Evolutionary conservation across 2,888 invertebrate genomes (phyloP).

Genomic region (Tetragonisca angustula): DNA sequence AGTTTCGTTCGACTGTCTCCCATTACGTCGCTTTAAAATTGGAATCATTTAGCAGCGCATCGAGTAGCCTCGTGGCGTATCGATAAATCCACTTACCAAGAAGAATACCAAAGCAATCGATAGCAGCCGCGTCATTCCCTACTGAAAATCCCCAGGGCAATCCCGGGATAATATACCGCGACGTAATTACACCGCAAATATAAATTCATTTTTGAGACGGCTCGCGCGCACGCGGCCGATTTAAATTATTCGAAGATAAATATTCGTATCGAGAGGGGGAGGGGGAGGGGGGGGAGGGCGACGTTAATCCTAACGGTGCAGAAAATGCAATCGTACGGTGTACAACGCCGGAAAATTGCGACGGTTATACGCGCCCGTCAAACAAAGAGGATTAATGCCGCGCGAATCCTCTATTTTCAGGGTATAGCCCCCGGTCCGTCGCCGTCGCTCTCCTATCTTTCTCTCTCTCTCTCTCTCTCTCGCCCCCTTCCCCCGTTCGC

Average conservation of each 20-base stretch:
- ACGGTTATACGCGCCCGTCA: conserved; percentile 16
- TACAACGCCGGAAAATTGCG: conserved; percentile 16
- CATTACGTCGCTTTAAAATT: neutral
- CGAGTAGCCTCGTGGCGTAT: neutral
- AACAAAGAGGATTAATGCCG: conserved; percentile 46
- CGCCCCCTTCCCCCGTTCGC: no score
- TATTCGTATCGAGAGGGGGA: neutral
- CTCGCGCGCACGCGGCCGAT: neutral
- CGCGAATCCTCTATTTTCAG: conserved; percentile 23
- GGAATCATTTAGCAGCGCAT: neutral
- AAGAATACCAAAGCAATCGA: neutral
- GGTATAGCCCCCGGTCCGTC: neutral
- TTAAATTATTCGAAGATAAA: conserved; percentile 15
- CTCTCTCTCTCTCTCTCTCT: no score
- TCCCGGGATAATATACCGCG: neutral
- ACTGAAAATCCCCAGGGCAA: neutral
- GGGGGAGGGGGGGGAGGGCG: neutral
- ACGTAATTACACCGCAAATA: neutral
- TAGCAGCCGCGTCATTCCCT: neutral
- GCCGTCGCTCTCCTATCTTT: no score
- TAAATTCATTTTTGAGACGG: conserved; percentile 2
- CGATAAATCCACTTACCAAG: neutral
- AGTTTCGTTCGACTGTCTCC: neutral
- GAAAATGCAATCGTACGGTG: conserved; percentile 20
- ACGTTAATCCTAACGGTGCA: conserved; percentile 1